Evolutionary conservation across 2,888 invertebrate species (phyloP).

Genomic region (Drosophila algonquin): DNA sequence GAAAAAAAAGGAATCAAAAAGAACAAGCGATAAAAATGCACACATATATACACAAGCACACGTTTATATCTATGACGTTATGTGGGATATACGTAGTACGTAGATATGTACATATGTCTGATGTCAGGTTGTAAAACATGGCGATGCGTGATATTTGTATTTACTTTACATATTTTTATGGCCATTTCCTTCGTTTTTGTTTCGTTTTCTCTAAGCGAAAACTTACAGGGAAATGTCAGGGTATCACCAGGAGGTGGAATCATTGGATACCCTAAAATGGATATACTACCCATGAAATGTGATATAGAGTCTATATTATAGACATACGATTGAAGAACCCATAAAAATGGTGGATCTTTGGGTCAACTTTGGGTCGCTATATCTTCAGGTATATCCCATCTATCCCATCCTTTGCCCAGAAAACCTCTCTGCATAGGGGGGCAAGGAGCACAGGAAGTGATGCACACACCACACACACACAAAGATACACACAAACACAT

Average conservation of each 20-base stretch:
- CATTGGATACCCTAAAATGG: background rate
- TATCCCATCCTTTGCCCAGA: too few relatives aligned
- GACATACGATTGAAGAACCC: too few relatives aligned
- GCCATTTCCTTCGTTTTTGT: background rate
- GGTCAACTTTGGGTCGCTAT: too few relatives aligned
- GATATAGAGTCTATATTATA: too few relatives aligned
- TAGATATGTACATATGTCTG: constrained; percentile 38
- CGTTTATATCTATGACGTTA: background rate
- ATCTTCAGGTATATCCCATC: too few relatives aligned
- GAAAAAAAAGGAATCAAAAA: constrained; percentile 32
- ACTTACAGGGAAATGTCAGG: constrained; percentile 21
- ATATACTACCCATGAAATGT: too few relatives aligned
- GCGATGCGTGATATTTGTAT: constrained; percentile 65
- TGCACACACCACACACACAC: too few relatives aligned
- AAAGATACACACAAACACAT: too few relatives aligned
- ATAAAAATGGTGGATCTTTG: too few relatives aligned
- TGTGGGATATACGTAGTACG: background rate
- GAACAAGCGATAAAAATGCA: constrained; percentile 46
- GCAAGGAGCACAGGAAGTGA: too few relatives aligned
- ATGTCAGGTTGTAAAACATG: constrained; percentile 68
- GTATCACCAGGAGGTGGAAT: background rate
- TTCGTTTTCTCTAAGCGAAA: constrained; percentile 33
- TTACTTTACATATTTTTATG: constrained; percentile 45
- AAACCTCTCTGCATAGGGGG: too few relatives aligned
- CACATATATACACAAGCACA: constrained; percentile 30